A percentile compares a stretch with the other conserved stretches of the same genome.
Conservation (phyloP, 2,797 vertebrate species). For the Leptoclinus maculatus region DNA sequence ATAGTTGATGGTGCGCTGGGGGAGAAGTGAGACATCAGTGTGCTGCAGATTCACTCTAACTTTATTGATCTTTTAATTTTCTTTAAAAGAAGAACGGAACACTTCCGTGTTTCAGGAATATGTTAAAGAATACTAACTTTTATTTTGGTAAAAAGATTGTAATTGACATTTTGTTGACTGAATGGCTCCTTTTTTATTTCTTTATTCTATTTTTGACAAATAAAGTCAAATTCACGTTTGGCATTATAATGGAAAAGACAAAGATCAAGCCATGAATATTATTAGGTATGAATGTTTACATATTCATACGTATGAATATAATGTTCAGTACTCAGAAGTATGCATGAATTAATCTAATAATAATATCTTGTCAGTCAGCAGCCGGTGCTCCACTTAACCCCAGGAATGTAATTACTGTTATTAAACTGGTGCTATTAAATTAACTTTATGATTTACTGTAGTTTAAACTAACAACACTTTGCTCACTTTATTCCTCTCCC, state of each 20-base stretch:
- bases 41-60: neutral
- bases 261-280: neutral
- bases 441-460: neutral
- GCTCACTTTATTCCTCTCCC: neutral
- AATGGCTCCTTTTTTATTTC: neutral
- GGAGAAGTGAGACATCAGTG: too few relatives aligned
- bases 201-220: neutral
- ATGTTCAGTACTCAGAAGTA: neutral
- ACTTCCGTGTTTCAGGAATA: neutral
- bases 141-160: neutral
- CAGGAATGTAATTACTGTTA: neutral
- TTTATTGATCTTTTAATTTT: neutral
- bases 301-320: too few relatives aligned
- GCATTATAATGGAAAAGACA: neutral
- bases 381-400: neutral
- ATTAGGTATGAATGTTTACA: neutral
- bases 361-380: neutral
- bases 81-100: neutral
- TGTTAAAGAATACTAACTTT: neutral
- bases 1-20: conserved; percentile 51
- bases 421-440: neutral
- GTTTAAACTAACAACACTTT: neutral
- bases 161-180: neutral
- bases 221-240: neutral
- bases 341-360: neutral